A percentile compares a stretch with the other conserved stretches of the same genome.
Evolutionary conservation across 2,888 invertebrate genomes (phyloP).

Genomic region (Cryptus armator): DNA sequence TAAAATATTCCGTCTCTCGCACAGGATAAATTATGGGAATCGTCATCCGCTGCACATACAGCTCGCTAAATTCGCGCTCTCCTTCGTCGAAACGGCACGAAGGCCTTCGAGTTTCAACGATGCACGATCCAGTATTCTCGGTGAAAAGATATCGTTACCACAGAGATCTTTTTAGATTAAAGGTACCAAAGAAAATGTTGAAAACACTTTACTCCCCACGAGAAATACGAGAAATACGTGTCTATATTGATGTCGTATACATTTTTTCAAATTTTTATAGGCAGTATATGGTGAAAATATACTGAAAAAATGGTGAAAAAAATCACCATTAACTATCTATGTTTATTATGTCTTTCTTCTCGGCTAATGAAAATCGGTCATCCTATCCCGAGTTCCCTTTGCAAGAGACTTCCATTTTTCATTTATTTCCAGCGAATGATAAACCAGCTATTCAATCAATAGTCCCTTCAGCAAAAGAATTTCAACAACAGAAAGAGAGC

Average conservation of each 20-base stretch:
- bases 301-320: too few relatives aligned
- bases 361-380: not conserved
- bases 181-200: constrained; percentile 46
- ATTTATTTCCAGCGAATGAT: not conserved
- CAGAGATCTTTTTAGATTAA: constrained; percentile 49
- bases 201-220: constrained; percentile 19
- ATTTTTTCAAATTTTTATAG: not conserved
- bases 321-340: too few relatives aligned
- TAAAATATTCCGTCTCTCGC: constrained; percentile 24
- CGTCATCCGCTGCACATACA: constrained; percentile 27
- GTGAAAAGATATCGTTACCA: constrained; percentile 47
- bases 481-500: not conserved
- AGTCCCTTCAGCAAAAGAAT: not conserved
- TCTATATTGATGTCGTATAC: not conserved
- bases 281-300: too few relatives aligned
- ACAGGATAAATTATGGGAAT: constrained; percentile 37
- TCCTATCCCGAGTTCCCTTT: not conserved
- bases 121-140: constrained; percentile 66
- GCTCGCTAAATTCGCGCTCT: constrained; percentile 28
- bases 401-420: not conserved
- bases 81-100: not conserved
- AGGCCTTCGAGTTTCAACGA: constrained; percentile 55
- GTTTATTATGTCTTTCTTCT: not conserved
- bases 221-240: too few relatives aligned
- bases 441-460: constrained; percentile 36